Evolutionary conservation across 2,888 invertebrate genomes (phyloP).

Genomic region (Geophilus truncorum): DNA sequence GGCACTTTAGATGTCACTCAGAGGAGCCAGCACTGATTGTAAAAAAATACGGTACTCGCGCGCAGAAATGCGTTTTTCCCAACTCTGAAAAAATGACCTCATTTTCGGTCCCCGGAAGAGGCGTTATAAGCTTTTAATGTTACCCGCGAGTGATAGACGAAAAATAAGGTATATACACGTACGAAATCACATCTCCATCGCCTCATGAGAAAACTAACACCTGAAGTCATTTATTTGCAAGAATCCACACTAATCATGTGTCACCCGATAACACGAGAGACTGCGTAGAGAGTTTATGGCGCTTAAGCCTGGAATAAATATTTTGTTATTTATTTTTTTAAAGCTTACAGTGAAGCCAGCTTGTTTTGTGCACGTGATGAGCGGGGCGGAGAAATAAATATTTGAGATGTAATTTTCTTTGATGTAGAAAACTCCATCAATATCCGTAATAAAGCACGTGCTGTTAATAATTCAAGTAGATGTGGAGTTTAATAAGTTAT

Average conservation of each 20-base stretch:
- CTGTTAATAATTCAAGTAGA: too few species aligned
- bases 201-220: not conserved
- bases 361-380: too few species aligned
- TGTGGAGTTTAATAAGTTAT: not conserved
- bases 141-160: not conserved
- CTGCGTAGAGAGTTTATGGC: not conserved
- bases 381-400: not conserved
- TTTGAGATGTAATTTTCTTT: not conserved
- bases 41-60: not conserved
- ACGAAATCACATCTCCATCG: not conserved
- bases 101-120: not conserved
- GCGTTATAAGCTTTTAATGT: not conserved
- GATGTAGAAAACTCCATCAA: not conserved
- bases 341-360: too few species aligned
- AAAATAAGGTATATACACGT: not conserved
- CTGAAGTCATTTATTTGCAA: not conserved
- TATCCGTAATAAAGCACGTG: not conserved
- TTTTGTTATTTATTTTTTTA: too few species aligned
- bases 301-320: not conserved
- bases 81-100: not conserved
- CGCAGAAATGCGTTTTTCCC: not conserved
- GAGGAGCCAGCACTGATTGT: not conserved
- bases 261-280: not conserved
- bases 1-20: not conserved
- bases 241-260: not conserved